Percentiles rank a stretch among this genome's conserved stretches.
These are phyloP conservation scores for Colistium nudipinnis DNA, from an alignment of 2,113 vertebrate genomes.

Conservation along the genomic window DNA sequence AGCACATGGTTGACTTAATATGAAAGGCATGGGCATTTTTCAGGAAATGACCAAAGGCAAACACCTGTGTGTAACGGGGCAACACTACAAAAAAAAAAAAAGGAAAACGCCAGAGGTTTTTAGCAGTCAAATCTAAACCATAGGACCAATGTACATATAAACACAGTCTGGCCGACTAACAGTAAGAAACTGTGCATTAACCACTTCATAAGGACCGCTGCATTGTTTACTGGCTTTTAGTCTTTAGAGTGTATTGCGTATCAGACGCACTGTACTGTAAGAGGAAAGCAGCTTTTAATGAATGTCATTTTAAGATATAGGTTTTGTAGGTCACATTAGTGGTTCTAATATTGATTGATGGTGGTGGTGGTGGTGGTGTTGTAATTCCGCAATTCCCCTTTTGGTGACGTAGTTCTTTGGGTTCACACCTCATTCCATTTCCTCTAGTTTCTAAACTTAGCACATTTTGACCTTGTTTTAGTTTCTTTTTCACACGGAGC, in stretches of 20 bases:
- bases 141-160: conserved; percentile 29
- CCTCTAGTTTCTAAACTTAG: no score
- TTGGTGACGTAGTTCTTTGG: no score
- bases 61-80: conserved; percentile 46
- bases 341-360: background rate
- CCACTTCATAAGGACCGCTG: conserved; percentile 29
- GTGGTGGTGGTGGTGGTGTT: background rate
- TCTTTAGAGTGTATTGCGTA: no score
- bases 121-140: conserved; percentile 17
- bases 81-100: conserved; percentile 16
- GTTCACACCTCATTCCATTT: no score
- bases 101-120: no score
- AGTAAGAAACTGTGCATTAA: conserved; percentile 42
- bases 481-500: background rate
- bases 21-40: conserved; percentile 43
- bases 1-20: conserved; percentile 38
- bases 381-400: no score
- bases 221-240: background rate
- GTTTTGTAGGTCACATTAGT: background rate
- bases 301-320: background rate
- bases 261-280: no score
- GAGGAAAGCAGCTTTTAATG: conserved; percentile 9
- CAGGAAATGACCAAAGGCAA: conserved; percentile 31
- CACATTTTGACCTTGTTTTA: background rate
- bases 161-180: conserved; percentile 25